phyloP scores from a whole-genome alignment of 2,113 vertebrate species.

The Cervus canadensis region DNA sequence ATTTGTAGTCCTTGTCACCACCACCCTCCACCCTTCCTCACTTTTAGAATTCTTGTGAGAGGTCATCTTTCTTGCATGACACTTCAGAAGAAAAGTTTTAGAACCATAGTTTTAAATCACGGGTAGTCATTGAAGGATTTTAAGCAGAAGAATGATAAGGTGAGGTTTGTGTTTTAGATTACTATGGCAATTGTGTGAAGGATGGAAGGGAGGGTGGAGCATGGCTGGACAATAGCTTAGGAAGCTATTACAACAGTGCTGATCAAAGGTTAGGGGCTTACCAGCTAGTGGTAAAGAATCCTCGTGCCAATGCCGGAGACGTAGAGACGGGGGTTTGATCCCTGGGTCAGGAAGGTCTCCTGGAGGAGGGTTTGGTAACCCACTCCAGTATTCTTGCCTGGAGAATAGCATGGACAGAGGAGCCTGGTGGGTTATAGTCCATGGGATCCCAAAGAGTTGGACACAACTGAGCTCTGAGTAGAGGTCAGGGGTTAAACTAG shows the following conservation, averaged over 20 bases:
- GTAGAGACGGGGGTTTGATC: neutral
- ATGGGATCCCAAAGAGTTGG: neutral
- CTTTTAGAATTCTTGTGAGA: neutral
- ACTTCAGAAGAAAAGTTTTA: neutral
- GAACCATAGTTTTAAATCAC: neutral
- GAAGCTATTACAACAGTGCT: neutral
- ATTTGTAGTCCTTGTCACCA: neutral
- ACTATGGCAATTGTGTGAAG: neutral
- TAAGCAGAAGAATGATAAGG: neutral
- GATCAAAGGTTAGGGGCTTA: neutral
- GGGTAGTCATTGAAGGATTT: neutral
- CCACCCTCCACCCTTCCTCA: neutral
- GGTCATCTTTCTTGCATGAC: neutral
- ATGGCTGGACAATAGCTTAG: neutral
- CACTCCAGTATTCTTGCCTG: neutral
- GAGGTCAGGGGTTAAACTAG: neutral
- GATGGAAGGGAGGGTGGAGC: neutral
- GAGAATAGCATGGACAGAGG: neutral
- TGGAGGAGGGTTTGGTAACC: neutral
- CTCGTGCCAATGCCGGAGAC: neutral
- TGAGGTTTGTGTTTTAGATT: neutral
- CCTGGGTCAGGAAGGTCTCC: neutral
- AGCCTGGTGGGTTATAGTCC: neutral
- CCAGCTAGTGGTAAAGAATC: neutral
- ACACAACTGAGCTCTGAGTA: neutral